Evolutionary conservation across 2,797 vertebrate genomes (phyloP).

Genomic region (Danio aesculapii): DNA sequence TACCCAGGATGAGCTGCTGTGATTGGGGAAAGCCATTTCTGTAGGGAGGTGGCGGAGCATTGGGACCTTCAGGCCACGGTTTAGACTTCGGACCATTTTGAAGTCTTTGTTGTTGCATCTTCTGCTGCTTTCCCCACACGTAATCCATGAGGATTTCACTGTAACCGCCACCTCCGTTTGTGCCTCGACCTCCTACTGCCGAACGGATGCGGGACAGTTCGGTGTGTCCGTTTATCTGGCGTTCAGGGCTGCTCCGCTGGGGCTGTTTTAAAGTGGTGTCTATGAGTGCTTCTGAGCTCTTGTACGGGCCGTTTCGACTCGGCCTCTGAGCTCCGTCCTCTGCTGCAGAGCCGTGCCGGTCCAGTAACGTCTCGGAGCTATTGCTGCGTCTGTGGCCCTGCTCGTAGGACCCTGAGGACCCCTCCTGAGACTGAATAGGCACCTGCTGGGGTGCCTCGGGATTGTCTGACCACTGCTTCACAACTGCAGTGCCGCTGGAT

Average conservation of each 20-base stretch:
- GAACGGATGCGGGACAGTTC: slow-evolving; percentile 61
- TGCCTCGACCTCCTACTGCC: slow-evolving; percentile 52
- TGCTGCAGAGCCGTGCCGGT: slow-evolving; percentile 62
- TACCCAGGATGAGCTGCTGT: slow-evolving; percentile 58
- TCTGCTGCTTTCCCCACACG: slow-evolving; percentile 82
- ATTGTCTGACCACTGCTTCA: slow-evolving; percentile 79
- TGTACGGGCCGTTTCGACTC: slow-evolving; percentile 68
- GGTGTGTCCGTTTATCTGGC: slow-evolving; percentile 19
- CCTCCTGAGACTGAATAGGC: slow-evolving; percentile 64
- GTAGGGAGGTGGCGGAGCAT: slow-evolving; percentile 61
- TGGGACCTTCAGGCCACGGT: slow-evolving; percentile 67
- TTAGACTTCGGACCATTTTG: slow-evolving; percentile 64
- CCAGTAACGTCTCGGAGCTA: slow-evolving; percentile 83
- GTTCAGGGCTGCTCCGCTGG: slow-evolving; percentile 61
- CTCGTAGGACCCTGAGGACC: slow-evolving; percentile 58
- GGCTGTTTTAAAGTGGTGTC: slow-evolving; percentile 70
- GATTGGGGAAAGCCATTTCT: slow-evolving; percentile 59
- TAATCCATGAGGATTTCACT: slow-evolving; percentile 86
- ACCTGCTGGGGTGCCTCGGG: slow-evolving; percentile 70
- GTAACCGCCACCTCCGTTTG: slow-evolving; percentile 69
- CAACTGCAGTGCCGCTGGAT: slow-evolving; percentile 62
- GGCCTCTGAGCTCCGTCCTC: slow-evolving; percentile 63
- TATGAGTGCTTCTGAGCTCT: slow-evolving; percentile 77
- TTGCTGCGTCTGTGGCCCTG: slow-evolving; percentile 76
- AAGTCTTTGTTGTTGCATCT: slow-evolving; percentile 68